These are phyloP conservation scores for Meganola albula DNA, from an alignment of 2,888 invertebrate genomes.

Conservation along the genomic window DNA sequence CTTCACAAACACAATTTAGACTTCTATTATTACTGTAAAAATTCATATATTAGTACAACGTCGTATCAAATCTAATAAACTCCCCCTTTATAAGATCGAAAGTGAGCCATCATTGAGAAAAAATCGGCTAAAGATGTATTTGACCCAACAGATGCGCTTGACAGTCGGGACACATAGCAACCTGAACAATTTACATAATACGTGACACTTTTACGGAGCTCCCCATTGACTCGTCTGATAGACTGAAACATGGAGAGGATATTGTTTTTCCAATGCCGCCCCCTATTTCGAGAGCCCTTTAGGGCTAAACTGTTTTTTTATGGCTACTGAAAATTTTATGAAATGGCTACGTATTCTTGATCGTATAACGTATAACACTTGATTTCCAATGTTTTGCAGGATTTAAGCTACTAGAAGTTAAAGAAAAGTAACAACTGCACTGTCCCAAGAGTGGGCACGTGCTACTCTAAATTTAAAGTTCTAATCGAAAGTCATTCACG, in stretches of 20 bases:
- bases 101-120: conserved; percentile 60
- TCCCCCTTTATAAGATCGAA: conserved; percentile 43
- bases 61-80: conserved; percentile 28
- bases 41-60: no score
- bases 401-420: no score
- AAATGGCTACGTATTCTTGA: conserved; percentile 38
- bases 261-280: conserved; percentile 66
- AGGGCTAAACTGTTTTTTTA: conserved; percentile 59
- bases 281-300: conserved; percentile 47
- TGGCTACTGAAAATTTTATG: conserved; percentile 60
- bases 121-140: conserved; percentile 60
- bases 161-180: conserved; percentile 72
- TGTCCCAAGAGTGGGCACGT: no score
- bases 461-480: no score
- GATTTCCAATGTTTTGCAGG: no score
- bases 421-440: no score
- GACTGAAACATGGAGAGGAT: conserved; percentile 69
- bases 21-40: no score
- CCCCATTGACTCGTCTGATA: conserved; percentile 69
- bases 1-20: no score
- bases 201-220: conserved; percentile 72
- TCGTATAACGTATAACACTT: no score
- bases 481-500: no score
- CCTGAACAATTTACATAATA: conserved; percentile 76
- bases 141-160: conserved; percentile 59